Evolutionary conservation across 2,797 vertebrate species (phyloP), one percentile per base, ranked within the genome.

Genomic region (Huso huso): DNA sequence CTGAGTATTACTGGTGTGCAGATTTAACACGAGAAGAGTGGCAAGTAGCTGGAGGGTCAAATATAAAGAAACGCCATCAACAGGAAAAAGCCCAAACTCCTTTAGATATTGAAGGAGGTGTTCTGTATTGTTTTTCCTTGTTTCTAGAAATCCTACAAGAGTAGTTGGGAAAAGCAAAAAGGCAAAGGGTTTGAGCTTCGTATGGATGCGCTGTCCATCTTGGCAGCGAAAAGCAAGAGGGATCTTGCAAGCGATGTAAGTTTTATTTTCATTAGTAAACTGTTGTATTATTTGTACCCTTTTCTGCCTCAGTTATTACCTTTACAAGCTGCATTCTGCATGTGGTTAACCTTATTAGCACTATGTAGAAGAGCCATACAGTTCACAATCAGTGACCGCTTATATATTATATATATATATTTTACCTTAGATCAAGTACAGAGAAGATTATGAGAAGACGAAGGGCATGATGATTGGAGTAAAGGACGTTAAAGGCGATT

Each of bases 221-320:
- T 97, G 76, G 91, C 91, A 1, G 96, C 96, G 66, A 98, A 92
- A 85, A 90, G 95, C 73, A 97, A 94, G 78, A 88, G 88, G 75
- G 94, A 99, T 81, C 86, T 99, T 73, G 95, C 95, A 78, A 99
- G 96, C 71, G 89, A 97, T 81, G 96, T 98, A 77, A 95, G 96
- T 92, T 18, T 69, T 23, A n/a, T 51, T 51, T 37, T 62, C 2
- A 23, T 55, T 55, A 9, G 9, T 9, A 55, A 10, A 55, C 3
- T 9, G n/a, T 10, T 55, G 52, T 55, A n/a, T 7, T 55, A 3
- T 10, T 2, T 10, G 52, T 4, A 7, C 9, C 52, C 6, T 55
- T 55, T 55, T 37, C n/a, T 55, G 9, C 52, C 4, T 55, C 52
- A 55, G n/a, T 55, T 55, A 37, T 37, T 37, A 37, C 23, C 23